Base-by-base conservation (phyloP, 1,140 invertebrate genomes). In the Eupeodes corollae region DNA sequence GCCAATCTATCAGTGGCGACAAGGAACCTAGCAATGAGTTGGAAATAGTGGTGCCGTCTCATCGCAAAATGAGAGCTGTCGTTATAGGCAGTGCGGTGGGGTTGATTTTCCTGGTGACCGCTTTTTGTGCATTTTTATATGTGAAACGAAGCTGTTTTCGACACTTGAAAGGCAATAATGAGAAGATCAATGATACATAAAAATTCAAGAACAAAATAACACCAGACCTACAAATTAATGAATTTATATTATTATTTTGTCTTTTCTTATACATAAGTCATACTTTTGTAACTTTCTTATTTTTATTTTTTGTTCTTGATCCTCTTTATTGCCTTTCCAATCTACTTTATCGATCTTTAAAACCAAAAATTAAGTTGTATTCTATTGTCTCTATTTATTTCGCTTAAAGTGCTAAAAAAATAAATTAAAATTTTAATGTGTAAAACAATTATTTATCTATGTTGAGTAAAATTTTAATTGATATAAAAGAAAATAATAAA, bases 11-110 rank as follows among this genome's bases (percentile, higher is more conserved):
- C 0, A 70, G 73, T 37, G 75, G 77, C 32, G 73, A 76, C 50
- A 63, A 76, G 35, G 67, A 73, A 10, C 63, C 72, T 1, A 79
- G 79, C 44, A 72, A 73, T 3, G 73, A 74, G 42, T 65, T 80
- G 18, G 66, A 70, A 10, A 57, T 80, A 1, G 72, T 76, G 40
- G 74, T 82, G 11, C 78, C 81, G 2, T 76, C 76, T 2, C 80
- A 80, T 53, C 71, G 76, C 26, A 72, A 73, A 48, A 73, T 79
- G 39, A 66, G 75, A 12, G 77, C 79, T 3, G 70, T 82, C 40
- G 76, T 79, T 2, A 77, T 81, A 56, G 79, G 79, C 14, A 73
- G 79, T 32, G 70, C 73, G 3, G 71, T 80, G n/a, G 73, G 71
- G 13, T 72, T 81, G 16, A 49, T 81, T n/a, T 75, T 75, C 9